phyloP scores from a whole-genome alignment of 2,888 invertebrate species.

The Troglohyphantes excavatus region DNA sequence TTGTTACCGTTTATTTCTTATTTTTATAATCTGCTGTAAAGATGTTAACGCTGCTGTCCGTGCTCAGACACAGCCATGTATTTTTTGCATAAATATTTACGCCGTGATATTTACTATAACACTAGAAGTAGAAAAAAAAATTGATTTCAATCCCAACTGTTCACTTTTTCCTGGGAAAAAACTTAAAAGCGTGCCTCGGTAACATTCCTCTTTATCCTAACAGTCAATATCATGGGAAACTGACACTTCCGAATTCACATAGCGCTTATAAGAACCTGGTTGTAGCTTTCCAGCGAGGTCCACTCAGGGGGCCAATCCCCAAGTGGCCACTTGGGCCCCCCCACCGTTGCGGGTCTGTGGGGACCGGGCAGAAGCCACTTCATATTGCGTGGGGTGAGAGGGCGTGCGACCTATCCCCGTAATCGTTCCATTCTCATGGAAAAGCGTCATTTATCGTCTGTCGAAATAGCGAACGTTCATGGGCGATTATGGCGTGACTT shows the following conservation, averaged over 20 bases:
- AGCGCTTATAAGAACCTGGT: constrained; percentile 1
- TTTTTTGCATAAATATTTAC: no score
- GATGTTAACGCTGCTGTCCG: no score
- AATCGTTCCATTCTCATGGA: constrained; percentile 25
- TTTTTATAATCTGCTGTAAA: no score
- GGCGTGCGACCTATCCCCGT: constrained; percentile 60
- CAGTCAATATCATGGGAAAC: constrained; percentile 40
- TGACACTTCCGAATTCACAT: constrained; percentile 40
- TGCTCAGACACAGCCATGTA: no score
- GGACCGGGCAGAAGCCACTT: constrained; percentile 39
- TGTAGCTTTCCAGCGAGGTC: background rate
- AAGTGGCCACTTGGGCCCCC: constrained; percentile 52
- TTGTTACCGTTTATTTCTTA: no score
- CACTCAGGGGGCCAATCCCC: constrained; percentile 12
- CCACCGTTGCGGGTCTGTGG: background rate
- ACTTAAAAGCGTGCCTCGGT: background rate
- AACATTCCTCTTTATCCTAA: constrained; percentile 8
- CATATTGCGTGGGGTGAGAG: constrained; percentile 58
- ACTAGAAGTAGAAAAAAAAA: background rate
- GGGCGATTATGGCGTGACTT: background rate
- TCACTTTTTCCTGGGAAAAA: constrained; percentile 9
- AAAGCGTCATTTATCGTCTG: constrained; percentile 40
- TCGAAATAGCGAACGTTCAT: constrained; percentile 27
- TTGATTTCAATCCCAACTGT: background rate
- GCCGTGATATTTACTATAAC: no score